These are phyloP conservation scores for Agonopterix heracliana DNA, from an alignment of 2,888 invertebrate genomes.

Conservation along the genomic window DNA sequence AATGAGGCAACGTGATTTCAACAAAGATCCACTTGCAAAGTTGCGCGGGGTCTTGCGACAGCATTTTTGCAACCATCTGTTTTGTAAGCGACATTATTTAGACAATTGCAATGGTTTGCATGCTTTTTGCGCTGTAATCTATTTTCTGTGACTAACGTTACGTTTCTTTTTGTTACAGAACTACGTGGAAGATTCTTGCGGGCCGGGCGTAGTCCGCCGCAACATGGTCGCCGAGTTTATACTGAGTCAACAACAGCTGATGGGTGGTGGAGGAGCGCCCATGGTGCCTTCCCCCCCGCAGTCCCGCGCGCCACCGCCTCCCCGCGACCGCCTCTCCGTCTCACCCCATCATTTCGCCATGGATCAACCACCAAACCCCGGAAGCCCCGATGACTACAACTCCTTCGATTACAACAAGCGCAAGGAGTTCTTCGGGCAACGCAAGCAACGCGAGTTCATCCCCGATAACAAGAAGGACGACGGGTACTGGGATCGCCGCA, in stretches of 20 bases:
- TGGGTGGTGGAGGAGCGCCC: constrained; percentile 51
- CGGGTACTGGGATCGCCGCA: constrained; percentile 96
- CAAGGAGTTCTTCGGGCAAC: constrained; percentile 90
- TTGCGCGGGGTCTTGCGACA: constrained; percentile 61
- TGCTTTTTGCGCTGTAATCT: constrained; percentile 29
- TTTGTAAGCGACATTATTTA: constrained; percentile 52
- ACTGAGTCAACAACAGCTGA: constrained; percentile 80
- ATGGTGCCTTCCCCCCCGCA: constrained; percentile 56
- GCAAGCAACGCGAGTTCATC: constrained; percentile 97
- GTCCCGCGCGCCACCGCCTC: constrained; percentile 51
- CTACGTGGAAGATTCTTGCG: constrained; percentile 67
- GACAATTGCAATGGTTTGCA: constrained; percentile 38
- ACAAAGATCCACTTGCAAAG: constrained; percentile 60
- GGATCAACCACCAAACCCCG: constrained; percentile 61
- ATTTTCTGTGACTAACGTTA: constrained; percentile 35
- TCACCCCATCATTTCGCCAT: constrained; percentile 62
- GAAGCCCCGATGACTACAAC: constrained; percentile 58
- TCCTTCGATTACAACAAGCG: constrained; percentile 80
- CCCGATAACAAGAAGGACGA: constrained; percentile 98
- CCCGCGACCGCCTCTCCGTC: constrained; percentile 55
- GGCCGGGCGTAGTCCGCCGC: constrained; percentile 76
- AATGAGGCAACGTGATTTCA: constrained; percentile 56
- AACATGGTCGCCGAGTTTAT: constrained; percentile 93
- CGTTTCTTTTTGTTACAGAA: constrained; percentile 63
- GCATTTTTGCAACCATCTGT: constrained; percentile 51